Evolutionary conservation across 2,797 vertebrate genomes (phyloP), one percentile per base, ranked within the genome.

Genomic region (Vireo griseus): DNA sequence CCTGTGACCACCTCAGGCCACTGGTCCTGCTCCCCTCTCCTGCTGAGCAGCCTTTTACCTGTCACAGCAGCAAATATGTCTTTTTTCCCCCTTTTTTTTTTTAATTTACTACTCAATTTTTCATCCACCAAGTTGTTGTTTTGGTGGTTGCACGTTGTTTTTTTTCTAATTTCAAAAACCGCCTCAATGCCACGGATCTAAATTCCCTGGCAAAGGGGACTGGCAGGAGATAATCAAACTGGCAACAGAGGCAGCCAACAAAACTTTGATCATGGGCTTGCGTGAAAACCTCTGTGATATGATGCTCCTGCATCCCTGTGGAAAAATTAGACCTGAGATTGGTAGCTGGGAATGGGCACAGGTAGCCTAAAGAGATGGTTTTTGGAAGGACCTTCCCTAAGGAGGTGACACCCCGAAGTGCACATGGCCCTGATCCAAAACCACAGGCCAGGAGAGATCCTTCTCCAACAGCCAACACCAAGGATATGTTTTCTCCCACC

Each of bases 131-230:
- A n/a, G 45, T 44, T 58, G 66, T 45, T 78, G 35, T 65, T 73
- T 51, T 28, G 20, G 44, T 71, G 47, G 8, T 26, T 13, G 22
- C 13, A 11, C 5, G n/a, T 8, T 37, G 25, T 16, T 11, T 8
- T 22, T 25, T 40, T 77, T 87, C n/a, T 5, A 26, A 68, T 37
- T 55, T 75, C 31, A 24, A 24, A 63, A 92, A 37, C 4, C 0
- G 0, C 54, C 66, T 76, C 0, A 0, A 74, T 14, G 45, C 61
- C 85, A 88, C 5, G 22, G 73, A 67, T 50, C 76, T 68, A 20
- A 72, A 86, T 75, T 92, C 77, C 59, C 44, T 92, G 86, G 87
- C 91, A 90, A 85, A 80, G n/a, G 65, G 16, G 33, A 29, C 50
- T 71, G 92, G 82, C 72, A 62, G 82, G 62, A 86, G 66, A 76